phyloP scores from a whole-genome alignment of 37 sponge, comb jelly and placozoan species.

The Ephydatia muelleri region DNA sequence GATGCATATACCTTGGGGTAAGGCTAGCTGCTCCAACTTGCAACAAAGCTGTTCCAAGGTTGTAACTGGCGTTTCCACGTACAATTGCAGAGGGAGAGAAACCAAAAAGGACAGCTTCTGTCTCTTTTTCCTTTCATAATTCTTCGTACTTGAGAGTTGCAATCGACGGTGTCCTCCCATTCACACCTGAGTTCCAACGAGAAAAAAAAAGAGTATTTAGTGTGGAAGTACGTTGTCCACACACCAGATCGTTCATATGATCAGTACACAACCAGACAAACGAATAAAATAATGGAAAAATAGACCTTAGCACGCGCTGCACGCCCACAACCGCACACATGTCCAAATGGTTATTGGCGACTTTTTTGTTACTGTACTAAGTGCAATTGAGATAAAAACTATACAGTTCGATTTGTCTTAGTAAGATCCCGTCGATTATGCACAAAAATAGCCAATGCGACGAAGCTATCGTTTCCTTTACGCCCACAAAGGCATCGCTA shows the following conservation, averaged over 20 bases:
- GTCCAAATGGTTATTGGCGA: background rate
- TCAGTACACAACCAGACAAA: background rate
- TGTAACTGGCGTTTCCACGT: too few species aligned
- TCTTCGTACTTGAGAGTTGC: too few species aligned
- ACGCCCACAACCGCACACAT: background rate
- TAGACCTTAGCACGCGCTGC: background rate
- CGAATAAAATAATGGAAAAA: background rate
- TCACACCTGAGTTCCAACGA: too few species aligned
- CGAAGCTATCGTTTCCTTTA: too few species aligned
- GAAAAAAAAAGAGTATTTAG: background rate
- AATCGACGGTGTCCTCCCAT: too few species aligned
- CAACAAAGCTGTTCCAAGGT: too few species aligned
- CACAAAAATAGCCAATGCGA: background rate
- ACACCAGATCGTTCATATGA: background rate
- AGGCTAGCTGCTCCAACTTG: background rate
- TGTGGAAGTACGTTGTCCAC: background rate
- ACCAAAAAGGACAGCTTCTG: too few species aligned
- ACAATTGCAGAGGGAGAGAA: too few species aligned
- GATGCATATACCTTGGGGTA: background rate
- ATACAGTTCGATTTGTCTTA: background rate
- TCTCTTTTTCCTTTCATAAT: too few species aligned
- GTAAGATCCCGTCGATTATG: background rate
- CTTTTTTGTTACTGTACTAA: background rate
- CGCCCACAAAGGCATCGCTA: too few species aligned
- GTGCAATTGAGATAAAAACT: background rate